Evolutionary conservation across 2,888 invertebrate genomes (phyloP).

Genomic region (Molorchus minor): DNA sequence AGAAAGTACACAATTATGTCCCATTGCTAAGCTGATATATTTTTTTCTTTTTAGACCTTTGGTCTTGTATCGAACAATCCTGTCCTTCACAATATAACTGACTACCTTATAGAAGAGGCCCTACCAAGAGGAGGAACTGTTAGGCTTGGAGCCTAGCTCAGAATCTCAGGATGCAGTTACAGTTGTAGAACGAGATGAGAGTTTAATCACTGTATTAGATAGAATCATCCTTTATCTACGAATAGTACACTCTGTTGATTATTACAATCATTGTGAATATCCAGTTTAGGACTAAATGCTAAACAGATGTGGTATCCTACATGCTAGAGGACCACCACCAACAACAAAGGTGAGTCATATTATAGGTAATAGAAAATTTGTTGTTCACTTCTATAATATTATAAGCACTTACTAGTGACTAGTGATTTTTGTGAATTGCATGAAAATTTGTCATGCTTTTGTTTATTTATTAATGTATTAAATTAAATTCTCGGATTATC

Average conservation of each 20-base stretch:
- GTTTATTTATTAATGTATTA: too few species aligned
- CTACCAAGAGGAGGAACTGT: slow-evolving; percentile 95
- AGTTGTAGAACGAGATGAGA: slow-evolving; percentile 75
- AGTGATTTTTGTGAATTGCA: too few species aligned
- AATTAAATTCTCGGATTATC: too few species aligned
- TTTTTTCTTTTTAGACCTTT: slow-evolving; percentile 63
- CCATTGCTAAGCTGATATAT: too few species aligned
- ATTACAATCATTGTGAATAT: slow-evolving; percentile 99
- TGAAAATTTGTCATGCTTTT: too few species aligned
- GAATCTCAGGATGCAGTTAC: slow-evolving; percentile 63
- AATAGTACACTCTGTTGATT: slow-evolving; percentile 98
- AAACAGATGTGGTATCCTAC: slow-evolving; percentile 97
- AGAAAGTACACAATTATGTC: too few species aligned
- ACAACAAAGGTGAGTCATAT: slow-evolving; percentile 68
- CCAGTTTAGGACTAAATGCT: slow-evolving; percentile 99
- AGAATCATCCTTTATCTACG: slow-evolving; percentile 91
- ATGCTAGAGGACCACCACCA: slow-evolving; percentile 91
- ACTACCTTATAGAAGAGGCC: slow-evolving; percentile 98
- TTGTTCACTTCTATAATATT: too few species aligned
- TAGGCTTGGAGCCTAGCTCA: slow-evolving; percentile 71
- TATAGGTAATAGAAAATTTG: too few species aligned
- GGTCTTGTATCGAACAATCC: slow-evolving; percentile 89
- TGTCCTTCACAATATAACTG: slow-evolving; percentile 94
- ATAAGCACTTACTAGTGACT: too few species aligned
- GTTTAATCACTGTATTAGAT: slow-evolving; percentile 76